Evolutionary conservation across 1,140 invertebrate species (phyloP).

Genomic region (Calliphora vicina): DNA sequence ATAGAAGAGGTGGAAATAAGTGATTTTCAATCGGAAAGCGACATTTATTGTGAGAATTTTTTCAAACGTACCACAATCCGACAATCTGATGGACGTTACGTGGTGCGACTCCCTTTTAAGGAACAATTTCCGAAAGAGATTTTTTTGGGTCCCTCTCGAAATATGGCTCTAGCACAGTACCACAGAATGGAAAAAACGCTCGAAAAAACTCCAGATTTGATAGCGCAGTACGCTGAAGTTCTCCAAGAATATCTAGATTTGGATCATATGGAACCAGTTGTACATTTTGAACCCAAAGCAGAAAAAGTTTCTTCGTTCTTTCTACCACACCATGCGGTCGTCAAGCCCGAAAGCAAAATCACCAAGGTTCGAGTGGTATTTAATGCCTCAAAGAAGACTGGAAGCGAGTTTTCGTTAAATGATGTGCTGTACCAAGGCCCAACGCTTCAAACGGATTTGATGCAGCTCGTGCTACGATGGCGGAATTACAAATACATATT

Average conservation of each 20-base stretch:
- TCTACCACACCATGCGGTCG: conserved; percentile 51
- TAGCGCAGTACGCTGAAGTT: conserved; percentile 43
- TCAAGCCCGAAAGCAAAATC: conserved; percentile 44
- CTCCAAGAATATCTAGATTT: conserved; percentile 51
- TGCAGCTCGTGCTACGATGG: neutral
- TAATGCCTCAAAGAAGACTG: conserved; percentile 38
- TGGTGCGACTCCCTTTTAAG: neutral
- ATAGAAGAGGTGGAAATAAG: neutral
- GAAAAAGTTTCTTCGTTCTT: conserved; percentile 8
- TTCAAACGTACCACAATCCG: neutral
- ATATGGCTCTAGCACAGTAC: neutral
- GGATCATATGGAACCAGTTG: conserved; percentile 51
- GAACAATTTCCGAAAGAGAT: neutral
- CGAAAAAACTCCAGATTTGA: neutral
- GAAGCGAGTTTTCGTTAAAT: neutral
- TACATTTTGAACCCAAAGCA: neutral
- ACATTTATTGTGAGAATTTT: conserved; percentile 5
- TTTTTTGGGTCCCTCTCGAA: neutral
- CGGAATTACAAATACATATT: neutral
- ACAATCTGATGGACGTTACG: neutral
- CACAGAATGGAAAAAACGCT: neutral
- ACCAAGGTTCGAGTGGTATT: conserved; percentile 44
- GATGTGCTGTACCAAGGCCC: conserved; percentile 3
- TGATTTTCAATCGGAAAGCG: neutral
- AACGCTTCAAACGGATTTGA: conserved; percentile 10